phyloP scores from a whole-genome alignment of 1,140 invertebrate species.

The Psix sp. region DNA sequence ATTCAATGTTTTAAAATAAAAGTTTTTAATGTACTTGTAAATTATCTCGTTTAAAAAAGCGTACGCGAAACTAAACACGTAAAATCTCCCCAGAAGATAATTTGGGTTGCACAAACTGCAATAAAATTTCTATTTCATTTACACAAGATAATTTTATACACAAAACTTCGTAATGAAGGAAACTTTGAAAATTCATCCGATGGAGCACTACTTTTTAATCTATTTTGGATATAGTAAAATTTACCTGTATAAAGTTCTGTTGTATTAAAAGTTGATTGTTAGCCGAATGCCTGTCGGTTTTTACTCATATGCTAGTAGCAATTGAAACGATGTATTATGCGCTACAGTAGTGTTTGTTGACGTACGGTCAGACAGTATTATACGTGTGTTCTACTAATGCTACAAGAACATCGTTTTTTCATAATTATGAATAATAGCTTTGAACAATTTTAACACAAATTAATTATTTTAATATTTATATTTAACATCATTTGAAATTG shows the following conservation, averaged over 20 bases:
- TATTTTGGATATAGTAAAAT: conserved; percentile 8
- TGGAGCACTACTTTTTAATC: conserved; percentile 7
- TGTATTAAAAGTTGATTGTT: conserved; percentile 28
- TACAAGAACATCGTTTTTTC: not conserved
- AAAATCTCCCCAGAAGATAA: no score
- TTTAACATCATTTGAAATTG: no score
- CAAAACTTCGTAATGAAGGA: no score
- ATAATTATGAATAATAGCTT: conserved; percentile 10
- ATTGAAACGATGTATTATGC: conserved; percentile 33
- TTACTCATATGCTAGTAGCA: conserved; percentile 15
- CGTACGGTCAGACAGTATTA: conserved; percentile 27
- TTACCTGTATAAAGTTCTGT: conserved; percentile 22
- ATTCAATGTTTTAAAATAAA: no score
- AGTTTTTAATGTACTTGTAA: no score
- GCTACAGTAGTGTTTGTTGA: conserved; percentile 18
- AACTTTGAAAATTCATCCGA: no score
- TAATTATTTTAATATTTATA: no score
- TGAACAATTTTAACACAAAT: conserved; percentile 12
- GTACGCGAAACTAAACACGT: no score
- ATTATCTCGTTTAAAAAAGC: no score
- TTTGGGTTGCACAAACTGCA: no score
- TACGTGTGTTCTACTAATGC: conserved; percentile 13
- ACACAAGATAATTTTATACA: no score
- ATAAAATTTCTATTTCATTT: no score
- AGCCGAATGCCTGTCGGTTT: conserved; percentile 17